These are phyloP conservation scores for Heptranchias perlo DNA, from an alignment of 2,113 vertebrate genomes.

Conservation along the genomic window DNA sequence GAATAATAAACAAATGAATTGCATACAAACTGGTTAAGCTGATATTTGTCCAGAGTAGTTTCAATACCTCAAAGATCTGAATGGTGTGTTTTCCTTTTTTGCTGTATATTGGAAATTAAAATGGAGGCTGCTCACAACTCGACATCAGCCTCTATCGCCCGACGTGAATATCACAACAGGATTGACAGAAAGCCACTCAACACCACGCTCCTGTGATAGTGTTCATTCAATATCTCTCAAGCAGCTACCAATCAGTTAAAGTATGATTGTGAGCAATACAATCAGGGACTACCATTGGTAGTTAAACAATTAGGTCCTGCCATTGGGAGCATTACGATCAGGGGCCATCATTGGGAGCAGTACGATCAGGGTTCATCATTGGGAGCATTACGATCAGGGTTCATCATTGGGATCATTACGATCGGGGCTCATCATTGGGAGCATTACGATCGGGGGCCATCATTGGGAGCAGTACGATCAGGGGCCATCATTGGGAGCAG, in stretches of 20 bases:
- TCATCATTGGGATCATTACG: no score
- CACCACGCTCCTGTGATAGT: not conserved
- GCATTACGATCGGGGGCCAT: no score
- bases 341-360: no score
- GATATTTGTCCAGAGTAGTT: no score
- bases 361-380: no score
- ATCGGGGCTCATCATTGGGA: no score
- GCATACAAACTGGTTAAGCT: not conserved
- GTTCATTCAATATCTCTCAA: not conserved
- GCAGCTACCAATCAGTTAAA: not conserved
- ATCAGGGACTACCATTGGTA: not conserved
- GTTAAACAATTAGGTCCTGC: not conserved
- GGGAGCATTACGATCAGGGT: no score
- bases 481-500: no score
- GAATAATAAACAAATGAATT: not conserved
- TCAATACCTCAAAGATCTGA: not conserved
- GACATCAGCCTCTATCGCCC: not conserved
- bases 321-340: not conserved
- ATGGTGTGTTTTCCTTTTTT: not conserved
- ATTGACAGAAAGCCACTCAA: not conserved
- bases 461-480: no score
- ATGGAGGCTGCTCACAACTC: not conserved
- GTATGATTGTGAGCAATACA: not conserved
- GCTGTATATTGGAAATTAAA: no score
- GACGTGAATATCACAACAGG: not conserved